A percentile compares a stretch with the other conserved stretches of the same genome.
phyloP scores from a whole-genome alignment of 2,113 vertebrate genomes.

The Ranitomeya variabilis region DNA sequence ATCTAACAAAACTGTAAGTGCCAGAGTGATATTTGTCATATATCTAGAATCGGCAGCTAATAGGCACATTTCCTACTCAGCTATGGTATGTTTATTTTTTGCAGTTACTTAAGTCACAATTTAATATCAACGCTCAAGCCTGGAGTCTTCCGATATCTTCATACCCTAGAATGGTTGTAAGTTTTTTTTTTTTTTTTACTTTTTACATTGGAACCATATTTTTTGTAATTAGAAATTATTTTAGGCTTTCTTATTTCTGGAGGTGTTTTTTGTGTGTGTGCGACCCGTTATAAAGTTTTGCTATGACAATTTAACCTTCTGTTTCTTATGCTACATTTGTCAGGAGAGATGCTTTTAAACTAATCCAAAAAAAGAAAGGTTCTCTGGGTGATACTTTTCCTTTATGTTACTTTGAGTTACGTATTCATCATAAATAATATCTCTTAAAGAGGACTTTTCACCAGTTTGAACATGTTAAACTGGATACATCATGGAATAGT shows the following conservation, averaged over 20 bases:
- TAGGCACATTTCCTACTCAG: not conserved
- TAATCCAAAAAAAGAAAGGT: not conserved
- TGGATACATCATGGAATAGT: too few relatives aligned
- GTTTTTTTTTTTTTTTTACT: slow-evolving; percentile 60
- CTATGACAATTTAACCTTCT: not conserved
- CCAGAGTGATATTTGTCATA: not conserved
- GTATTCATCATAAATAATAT: not conserved
- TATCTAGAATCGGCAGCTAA: not conserved
- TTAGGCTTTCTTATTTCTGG: not conserved
- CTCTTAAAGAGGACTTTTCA: not conserved
- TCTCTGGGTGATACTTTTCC: not conserved
- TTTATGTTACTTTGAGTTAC: not conserved
- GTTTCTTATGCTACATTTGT: not conserved
- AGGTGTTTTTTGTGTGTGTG: not conserved
- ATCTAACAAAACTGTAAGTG: slow-evolving; percentile 91
- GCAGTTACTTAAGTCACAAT: slow-evolving; percentile 91
- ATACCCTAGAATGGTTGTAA: slow-evolving; percentile 93
- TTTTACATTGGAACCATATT: not conserved
- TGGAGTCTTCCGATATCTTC: slow-evolving; percentile 87
- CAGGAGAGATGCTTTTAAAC: not conserved
- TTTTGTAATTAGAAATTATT: not conserved
- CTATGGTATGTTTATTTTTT: slow-evolving; percentile 32
- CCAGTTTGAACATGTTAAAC: too few relatives aligned
- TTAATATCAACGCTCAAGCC: slow-evolving; percentile 83
- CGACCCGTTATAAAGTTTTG: not conserved